Evolutionary conservation across 2,888 invertebrate genomes (phyloP).

Genomic region (Calliopum simillimum): DNA sequence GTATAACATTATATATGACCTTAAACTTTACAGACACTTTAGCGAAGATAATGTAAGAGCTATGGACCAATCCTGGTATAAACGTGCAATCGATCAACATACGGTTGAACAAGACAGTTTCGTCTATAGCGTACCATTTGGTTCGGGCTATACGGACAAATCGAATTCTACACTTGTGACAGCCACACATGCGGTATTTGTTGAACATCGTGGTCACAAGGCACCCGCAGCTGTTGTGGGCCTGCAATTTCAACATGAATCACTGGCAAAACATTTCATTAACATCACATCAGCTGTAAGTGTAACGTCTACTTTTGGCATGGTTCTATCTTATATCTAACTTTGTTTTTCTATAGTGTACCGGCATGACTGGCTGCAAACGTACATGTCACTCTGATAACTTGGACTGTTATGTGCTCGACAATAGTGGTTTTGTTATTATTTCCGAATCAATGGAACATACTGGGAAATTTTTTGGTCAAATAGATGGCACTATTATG

Average conservation of each 20-base stretch:
- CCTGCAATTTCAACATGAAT: constrained; percentile 86
- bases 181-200: constrained; percentile 91
- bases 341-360: constrained; percentile 69
- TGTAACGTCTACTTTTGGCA: constrained; percentile 16
- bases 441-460: constrained; percentile 88
- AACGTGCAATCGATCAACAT: constrained; percentile 90
- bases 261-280: constrained; percentile 84
- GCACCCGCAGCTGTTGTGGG: constrained; percentile 95
- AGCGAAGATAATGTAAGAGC: constrained; percentile 83
- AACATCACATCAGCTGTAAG: constrained; percentile 89
- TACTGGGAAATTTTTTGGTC: constrained; percentile 93
- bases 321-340: background rate
- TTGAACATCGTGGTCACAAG: constrained; percentile 83
- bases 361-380: constrained; percentile 77
- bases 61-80: constrained; percentile 91
- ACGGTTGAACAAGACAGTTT: constrained; percentile 88
- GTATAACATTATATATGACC: background rate
- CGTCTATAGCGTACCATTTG: constrained; percentile 79
- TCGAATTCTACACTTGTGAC: constrained; percentile 77
- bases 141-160: constrained; percentile 67
- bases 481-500: constrained; percentile 94
- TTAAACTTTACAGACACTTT: constrained; percentile 75
- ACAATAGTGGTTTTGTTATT: constrained; percentile 94
- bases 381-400: constrained; percentile 89
- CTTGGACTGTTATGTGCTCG: constrained; percentile 91